phyloP scores from a whole-genome alignment of 2,888 invertebrate genomes.

The Clitarchus hookeri region DNA sequence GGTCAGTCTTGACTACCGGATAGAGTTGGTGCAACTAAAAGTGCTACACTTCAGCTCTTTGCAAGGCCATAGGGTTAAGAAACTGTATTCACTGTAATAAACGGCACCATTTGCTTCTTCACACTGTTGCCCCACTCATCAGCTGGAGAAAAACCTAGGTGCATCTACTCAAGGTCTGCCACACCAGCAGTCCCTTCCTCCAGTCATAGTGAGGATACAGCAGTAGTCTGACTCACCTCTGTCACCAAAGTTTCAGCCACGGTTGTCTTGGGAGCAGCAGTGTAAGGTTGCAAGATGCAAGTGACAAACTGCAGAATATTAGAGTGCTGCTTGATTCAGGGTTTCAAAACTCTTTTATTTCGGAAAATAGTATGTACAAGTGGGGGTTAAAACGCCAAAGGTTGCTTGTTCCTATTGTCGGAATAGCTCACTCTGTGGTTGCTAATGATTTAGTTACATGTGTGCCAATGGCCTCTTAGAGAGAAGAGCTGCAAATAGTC shows the following conservation, averaged over 20 bases:
- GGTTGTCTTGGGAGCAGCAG: not conserved
- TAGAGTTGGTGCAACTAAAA: not conserved
- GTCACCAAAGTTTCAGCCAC: not conserved
- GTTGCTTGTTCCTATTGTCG: not conserved
- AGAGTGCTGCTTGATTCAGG: not conserved
- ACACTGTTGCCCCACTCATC: not conserved
- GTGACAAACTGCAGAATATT: not conserved
- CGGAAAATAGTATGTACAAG: not conserved
- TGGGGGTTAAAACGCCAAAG: not conserved
- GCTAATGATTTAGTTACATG: not conserved
- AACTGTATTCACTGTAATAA: not conserved
- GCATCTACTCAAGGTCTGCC: not conserved
- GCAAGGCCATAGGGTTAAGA: too few relatives aligned
- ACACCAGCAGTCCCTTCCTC: not conserved
- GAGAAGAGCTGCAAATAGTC: not conserved
- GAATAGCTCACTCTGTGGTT: not conserved
- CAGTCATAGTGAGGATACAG: not conserved
- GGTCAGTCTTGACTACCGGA: not conserved
- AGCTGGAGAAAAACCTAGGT: not conserved
- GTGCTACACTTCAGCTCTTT: not conserved
- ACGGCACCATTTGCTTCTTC: not conserved
- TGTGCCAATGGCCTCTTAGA: fast-evolving
- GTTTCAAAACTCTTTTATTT: not conserved
- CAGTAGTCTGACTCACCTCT: not conserved
- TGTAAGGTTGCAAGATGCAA: not conserved